phyloP scores from a whole-genome alignment of 2,113 vertebrate genomes.

The Oceanites oceanicus region DNA sequence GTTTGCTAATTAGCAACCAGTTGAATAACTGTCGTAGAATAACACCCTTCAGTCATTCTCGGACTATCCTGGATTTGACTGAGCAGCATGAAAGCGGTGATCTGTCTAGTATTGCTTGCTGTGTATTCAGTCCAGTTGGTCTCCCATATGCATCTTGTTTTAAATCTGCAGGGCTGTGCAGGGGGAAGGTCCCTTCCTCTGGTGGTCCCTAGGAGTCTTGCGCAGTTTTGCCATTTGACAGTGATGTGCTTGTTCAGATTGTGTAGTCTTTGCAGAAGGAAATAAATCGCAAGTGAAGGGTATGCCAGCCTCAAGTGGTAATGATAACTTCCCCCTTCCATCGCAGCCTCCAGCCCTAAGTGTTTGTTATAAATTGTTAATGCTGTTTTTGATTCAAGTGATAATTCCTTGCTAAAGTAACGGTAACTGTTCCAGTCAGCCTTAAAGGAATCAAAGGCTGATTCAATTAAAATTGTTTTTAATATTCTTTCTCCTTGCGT shows the following conservation, averaged over 20 bases:
- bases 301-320: neutral
- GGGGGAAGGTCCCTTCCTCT: neutral
- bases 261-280: neutral
- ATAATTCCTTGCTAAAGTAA: neutral
- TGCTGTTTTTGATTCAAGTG: neutral
- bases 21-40: neutral
- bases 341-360: neutral
- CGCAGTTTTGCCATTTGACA: accelerated
- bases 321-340: neutral
- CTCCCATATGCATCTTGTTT: accelerated
- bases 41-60: neutral
- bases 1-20: neutral
- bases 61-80: neutral
- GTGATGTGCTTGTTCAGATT: neutral
- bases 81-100: no score
- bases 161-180: accelerated
- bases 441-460: neutral
- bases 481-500: neutral
- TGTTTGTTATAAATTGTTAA: neutral
- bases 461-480: neutral
- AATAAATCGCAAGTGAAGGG: neutral
- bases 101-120: neutral
- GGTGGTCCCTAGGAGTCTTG: accelerated
- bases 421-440: neutral
- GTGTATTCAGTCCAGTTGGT: neutral